Conservation (phyloP, 2,113 vertebrate genomes). For the Ceyx cyanopectus region DNA sequence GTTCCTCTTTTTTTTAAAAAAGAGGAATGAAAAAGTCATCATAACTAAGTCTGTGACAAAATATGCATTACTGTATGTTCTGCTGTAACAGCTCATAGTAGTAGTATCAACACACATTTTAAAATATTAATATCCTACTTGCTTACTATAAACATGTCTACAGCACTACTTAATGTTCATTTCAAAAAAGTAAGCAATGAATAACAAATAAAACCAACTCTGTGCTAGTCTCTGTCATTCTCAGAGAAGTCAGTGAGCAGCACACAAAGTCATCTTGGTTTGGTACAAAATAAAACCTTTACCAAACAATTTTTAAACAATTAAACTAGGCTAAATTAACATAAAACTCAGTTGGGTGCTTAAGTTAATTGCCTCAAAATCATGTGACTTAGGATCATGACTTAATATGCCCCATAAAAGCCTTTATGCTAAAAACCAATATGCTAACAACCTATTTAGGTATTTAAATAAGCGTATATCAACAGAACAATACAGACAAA, state of each 20-base stretch:
- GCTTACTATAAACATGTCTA: slow-evolving; percentile 9
- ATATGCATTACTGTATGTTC: not conserved
- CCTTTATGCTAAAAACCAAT: slow-evolving; percentile 42
- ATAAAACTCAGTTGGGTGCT: not conserved
- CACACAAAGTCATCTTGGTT: slow-evolving; percentile 28
- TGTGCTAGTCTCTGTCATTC: slow-evolving; percentile 4
- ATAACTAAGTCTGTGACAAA: slow-evolving; percentile 28
- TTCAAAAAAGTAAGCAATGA: slow-evolving; percentile 9
- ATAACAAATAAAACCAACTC: slow-evolving; percentile 20
- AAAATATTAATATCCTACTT: not conserved
- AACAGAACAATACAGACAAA: slow-evolving; percentile 44
- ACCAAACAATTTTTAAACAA: slow-evolving; percentile 23
- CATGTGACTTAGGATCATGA: slow-evolving; percentile 1
- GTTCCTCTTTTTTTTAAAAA: slow-evolving; percentile 34
- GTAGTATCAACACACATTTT: slow-evolving; percentile 29
- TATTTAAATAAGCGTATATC: slow-evolving; percentile 32
- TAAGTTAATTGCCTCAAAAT: slow-evolving; percentile 35
- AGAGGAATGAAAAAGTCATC: slow-evolving; percentile 9
- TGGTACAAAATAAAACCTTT: slow-evolving; percentile 21
- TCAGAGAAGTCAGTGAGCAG: slow-evolving; percentile 21
- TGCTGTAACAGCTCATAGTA: not conserved
- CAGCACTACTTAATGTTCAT: slow-evolving; percentile 23
- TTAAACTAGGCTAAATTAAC: slow-evolving; percentile 8
- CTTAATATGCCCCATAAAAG: slow-evolving; percentile 18
- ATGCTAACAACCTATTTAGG: slow-evolving; percentile 11